Conservation (phyloP, 2,888 invertebrate species). For the Auanema freiburgensis region DNA sequence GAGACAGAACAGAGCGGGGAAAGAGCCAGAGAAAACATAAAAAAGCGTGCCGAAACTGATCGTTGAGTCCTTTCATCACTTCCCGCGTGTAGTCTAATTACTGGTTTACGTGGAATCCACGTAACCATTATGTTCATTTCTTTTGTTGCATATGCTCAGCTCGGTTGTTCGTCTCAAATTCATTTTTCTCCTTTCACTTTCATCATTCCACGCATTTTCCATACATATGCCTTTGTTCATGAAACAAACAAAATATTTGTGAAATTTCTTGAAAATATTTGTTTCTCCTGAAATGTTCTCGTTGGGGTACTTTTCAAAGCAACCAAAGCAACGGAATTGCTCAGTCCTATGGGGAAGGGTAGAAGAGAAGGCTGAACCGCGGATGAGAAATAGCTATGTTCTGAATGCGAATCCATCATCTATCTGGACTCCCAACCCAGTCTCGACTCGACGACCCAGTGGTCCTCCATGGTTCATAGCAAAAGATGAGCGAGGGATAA, state of each 20-base stretch:
- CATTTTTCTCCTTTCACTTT: not conserved
- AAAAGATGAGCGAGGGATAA: too few relatives aligned
- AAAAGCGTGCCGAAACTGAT: too few relatives aligned
- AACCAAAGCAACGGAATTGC: too few relatives aligned
- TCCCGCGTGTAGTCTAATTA: not conserved
- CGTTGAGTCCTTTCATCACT: too few relatives aligned
- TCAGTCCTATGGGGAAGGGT: too few relatives aligned
- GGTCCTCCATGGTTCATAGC: too few relatives aligned
- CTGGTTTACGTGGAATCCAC: not conserved
- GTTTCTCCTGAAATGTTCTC: constrained; percentile 1
- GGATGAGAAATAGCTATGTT: constrained; percentile 4
- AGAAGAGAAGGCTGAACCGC: too few relatives aligned
- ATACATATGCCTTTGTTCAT: not conserved
- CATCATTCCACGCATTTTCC: not conserved
- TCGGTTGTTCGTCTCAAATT: not conserved
- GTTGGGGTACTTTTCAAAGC: too few relatives aligned
- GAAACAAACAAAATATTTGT: too few relatives aligned
- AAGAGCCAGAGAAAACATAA: too few relatives aligned
- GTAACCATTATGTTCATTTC: not conserved
- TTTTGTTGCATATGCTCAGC: not conserved
- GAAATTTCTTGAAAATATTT: not conserved
- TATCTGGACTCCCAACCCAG: not conserved
- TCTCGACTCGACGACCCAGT: too few relatives aligned
- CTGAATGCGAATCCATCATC: constrained; percentile 1
- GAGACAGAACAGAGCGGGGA: too few relatives aligned